Base-by-base conservation (phyloP, 2,888 invertebrate genomes). In the Coecobrya sp. region DNA sequence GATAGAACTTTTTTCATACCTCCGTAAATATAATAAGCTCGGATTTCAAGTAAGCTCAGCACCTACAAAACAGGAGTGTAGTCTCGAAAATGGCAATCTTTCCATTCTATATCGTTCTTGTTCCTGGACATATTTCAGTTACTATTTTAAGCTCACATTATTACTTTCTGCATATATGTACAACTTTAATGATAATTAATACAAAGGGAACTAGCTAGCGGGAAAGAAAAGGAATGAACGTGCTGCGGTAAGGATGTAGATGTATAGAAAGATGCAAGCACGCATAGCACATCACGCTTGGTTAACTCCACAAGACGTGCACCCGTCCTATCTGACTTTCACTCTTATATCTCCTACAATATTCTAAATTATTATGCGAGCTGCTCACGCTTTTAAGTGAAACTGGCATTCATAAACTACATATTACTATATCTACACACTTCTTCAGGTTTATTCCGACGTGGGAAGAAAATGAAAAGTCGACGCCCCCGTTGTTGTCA, bases 401-500 rank as follows among this genome's bases (percentile, higher is more conserved):
- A 49, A 76, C 25, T 76, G 36, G 19, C 42, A 73, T 42, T 73
- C 73, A 73, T 73, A 19, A 4, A 73, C 42, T 36, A 19, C 42
- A 73, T 19, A 25, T 52, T 79, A 7, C 52, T 55, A 49, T 27
- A 27, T n/a, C n/a, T 52, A 49, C 76, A 16, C 27, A 52, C 5
- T 52, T 76, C 25, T 27, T 27, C 79, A 79, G 79, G 25, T 79
- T 79, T 16, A 16, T 0, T n/a, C 13, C 52, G 52, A 19, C 52
- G 42, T 1, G 42, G 11, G 55, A 65, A 65, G 88, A 81, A 81
- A 88, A 81, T 65, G 49, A 52, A 88, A 81, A 88, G 68, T 81
- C 22, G 65, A 88, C 81, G 7, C 79, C 81, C 45, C 81, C 45
- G 79, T 79, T 19, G 68, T 87, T 27, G 62, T 87, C 87, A 87